These are phyloP conservation scores for Ips typographus DNA, from an alignment of 1,140 invertebrate species.

Conservation along the genomic window DNA sequence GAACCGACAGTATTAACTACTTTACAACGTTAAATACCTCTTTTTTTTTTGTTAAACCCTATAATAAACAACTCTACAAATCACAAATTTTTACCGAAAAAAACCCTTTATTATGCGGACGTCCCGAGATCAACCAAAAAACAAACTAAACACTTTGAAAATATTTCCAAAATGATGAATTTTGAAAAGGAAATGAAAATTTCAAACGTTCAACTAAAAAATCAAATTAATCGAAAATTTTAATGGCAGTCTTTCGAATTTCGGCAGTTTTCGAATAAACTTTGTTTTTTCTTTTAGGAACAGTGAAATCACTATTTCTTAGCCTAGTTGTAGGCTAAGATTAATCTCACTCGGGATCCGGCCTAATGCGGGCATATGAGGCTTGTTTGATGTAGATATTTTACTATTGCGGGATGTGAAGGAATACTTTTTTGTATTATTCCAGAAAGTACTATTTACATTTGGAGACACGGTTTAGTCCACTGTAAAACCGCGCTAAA, in stretches of 20 bases:
- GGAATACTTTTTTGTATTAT: conserved; percentile 42
- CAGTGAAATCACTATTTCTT: conserved; percentile 52
- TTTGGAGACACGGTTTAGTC: conserved; percentile 14
- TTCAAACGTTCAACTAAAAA: conserved; percentile 39
- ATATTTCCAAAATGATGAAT: conserved; percentile 49
- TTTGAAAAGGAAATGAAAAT: conserved; percentile 50
- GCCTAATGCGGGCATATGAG: not conserved
- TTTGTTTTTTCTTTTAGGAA: conserved; percentile 47
- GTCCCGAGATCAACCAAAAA: conserved; percentile 43
- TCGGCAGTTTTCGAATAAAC: conserved; percentile 52
- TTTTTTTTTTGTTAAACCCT: conserved; percentile 14
- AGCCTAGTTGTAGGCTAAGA: conserved; percentile 46
- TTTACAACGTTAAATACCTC: conserved; percentile 49
- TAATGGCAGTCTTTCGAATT: conserved; percentile 53
- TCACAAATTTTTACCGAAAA: conserved; percentile 41
- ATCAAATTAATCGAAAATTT: conserved; percentile 45
- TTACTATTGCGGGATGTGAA: conserved; percentile 48
- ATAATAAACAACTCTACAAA: conserved; percentile 45
- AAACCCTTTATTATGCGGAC: conserved; percentile 38
- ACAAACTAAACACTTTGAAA: conserved; percentile 40
- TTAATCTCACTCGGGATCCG: conserved; percentile 44
- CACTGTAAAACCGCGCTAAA: conserved; percentile 48
- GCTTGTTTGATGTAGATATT: conserved; percentile 28
- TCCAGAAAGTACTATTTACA: conserved; percentile 10
- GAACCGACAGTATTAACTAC: conserved; percentile 44